Percentiles rank a stretch among this genome's conserved stretches.
phyloP scores from a whole-genome alignment of 2,888 invertebrate genomes.

The Leuctra nigra region DNA sequence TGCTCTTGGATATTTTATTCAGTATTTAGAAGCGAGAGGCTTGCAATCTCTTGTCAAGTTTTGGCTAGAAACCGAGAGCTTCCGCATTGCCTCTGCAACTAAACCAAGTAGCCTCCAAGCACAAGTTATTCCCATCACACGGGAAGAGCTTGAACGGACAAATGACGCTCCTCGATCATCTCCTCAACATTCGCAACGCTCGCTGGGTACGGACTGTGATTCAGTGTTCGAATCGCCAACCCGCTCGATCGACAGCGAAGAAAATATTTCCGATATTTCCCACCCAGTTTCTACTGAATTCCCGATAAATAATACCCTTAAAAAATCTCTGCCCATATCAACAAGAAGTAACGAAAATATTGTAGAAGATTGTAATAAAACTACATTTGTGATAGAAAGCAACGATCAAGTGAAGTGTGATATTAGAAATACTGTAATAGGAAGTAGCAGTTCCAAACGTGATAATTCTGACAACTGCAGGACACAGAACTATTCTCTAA shows the following conservation, averaged over 20 bases:
- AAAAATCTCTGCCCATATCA: background rate
- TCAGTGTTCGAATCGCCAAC: conserved; percentile 38
- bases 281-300: background rate
- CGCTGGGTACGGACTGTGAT: conserved; percentile 43
- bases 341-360: background rate
- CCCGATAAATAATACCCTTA: background rate
- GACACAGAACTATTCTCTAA: background rate
- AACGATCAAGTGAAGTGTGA: background rate
- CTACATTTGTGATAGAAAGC: background rate
- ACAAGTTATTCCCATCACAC: conserved; percentile 21
- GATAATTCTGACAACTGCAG: background rate
- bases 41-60: conserved; percentile 61
- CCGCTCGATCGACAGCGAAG: conserved; percentile 18
- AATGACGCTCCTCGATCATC: background rate
- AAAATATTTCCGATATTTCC: background rate
- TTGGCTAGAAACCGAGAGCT: conserved; percentile 46
- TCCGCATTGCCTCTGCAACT: conserved; percentile 18
- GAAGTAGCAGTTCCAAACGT: background rate
- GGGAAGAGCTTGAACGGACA: conserved; percentile 29
- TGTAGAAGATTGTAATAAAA: background rate
- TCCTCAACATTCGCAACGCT: conserved; percentile 27
- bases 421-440: background rate
- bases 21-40: conserved; percentile 74
- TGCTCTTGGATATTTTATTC: conserved; percentile 75
- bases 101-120: conserved; percentile 33